Conservation (phyloP, 2,797 vertebrate species). For the Sciurus carolinensis region DNA sequence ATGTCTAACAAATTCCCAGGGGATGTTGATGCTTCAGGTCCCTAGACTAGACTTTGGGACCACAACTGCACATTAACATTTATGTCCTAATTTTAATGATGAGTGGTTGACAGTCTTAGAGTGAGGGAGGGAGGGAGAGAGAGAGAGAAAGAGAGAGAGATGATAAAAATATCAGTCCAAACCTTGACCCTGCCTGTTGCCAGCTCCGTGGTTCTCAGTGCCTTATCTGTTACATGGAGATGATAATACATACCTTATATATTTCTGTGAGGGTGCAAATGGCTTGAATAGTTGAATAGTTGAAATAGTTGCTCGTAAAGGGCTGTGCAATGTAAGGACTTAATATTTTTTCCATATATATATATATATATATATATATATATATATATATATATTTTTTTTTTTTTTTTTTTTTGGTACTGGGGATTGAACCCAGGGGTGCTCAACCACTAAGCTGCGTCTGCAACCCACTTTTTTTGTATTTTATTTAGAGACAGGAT, state of each 20-base stretch:
- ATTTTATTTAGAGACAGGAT: too few species aligned
- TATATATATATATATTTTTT: too few species aligned
- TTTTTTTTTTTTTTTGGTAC: too few species aligned
- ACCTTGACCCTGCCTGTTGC: background rate
- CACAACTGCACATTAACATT: background rate
- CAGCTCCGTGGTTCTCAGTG: background rate
- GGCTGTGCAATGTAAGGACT: background rate
- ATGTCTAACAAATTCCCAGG: background rate
- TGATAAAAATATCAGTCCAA: background rate
- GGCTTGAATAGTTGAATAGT: background rate
- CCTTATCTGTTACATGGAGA: background rate
- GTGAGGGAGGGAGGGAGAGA: too few species aligned
- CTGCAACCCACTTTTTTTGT: too few species aligned
- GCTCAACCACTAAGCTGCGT: too few species aligned
- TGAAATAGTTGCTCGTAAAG: background rate
- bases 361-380: too few species aligned
- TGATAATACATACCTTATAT: background rate
- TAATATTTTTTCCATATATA: background rate
- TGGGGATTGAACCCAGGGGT: too few species aligned
- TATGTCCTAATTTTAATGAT: background rate
- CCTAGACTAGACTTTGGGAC: background rate
- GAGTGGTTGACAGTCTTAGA: background rate
- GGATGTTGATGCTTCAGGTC: background rate
- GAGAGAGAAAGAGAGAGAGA: background rate
- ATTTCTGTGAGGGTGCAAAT: background rate